Conservation (phyloP, 2,888 invertebrate species). For the Andrena dorsata region DNA sequence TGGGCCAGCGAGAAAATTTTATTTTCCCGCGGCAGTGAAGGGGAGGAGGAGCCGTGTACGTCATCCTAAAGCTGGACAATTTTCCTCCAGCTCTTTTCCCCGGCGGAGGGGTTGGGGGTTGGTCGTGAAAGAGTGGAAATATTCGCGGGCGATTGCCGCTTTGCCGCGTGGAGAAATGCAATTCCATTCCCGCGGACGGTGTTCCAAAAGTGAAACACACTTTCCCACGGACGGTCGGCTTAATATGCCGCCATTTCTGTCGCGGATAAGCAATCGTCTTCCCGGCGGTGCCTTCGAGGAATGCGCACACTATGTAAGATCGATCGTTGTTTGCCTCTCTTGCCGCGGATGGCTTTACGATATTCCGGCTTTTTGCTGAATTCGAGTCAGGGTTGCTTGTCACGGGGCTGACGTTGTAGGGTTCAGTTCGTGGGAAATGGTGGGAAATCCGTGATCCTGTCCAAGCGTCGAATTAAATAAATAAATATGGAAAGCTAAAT, state of each 20-base stretch:
- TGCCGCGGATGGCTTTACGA: constrained; percentile 1
- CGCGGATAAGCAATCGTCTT: not conserved
- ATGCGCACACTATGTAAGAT: not conserved
- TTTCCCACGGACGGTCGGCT: constrained; percentile 23
- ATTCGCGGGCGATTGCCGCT: constrained; percentile 44
- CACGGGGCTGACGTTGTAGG: no score
- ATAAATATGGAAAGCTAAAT: no score
- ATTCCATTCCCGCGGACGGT: constrained; percentile 52
- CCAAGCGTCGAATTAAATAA: no score
- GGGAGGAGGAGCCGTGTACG: not conserved
- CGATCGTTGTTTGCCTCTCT: not conserved
- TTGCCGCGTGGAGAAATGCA: constrained; percentile 39
- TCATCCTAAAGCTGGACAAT: constrained; percentile 38
- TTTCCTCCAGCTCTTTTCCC: constrained; percentile 30
- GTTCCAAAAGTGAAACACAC: constrained; percentile 44
- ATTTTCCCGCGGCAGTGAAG: not conserved
- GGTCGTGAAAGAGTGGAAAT: constrained; percentile 17
- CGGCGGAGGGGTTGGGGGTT: no score
- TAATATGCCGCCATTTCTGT: constrained; percentile 40
- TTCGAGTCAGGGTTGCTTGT: no score
- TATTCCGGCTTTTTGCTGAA: no score
- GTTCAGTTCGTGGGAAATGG: no score
- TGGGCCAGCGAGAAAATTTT: constrained; percentile 6
- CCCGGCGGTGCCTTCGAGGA: not conserved
- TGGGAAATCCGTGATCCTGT: no score